Base-by-base conservation (phyloP, 2,888 invertebrate species). In the Chrysotoxum bicinctum region DNA sequence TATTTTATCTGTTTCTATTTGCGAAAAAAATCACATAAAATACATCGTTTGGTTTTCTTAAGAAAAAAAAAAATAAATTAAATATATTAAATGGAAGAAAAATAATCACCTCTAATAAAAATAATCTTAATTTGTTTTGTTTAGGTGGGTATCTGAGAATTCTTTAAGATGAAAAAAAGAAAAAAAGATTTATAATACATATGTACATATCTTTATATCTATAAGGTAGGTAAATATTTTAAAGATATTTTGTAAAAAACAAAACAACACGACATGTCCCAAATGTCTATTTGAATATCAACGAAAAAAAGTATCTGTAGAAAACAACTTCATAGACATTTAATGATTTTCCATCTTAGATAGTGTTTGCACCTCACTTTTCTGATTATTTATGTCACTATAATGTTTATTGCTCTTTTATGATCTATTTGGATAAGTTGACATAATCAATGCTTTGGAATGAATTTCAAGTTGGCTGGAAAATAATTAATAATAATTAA, bases 291-390 rank as follows among this genome's bases (percentile, higher is more conserved):
- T 3, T 54, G 16, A 9, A 9, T 60, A 1, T 62, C 19, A 45
- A 30, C 45, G 12, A 32, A 30, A 10, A 19, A 19, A 14, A 37
- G 1, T 43, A 16, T 35, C 0, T 58, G 2, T n/a, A 6, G 14
- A 30, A 45, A 69, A 68, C 69, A 83, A 79, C 69, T 83, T 56
- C 69, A 79, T 43, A 69, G 37, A 74, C 19, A 62, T 66, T 43
- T 78, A 56, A 43, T 19, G 45, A 50, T 56, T 21, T 30, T 58
- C 21, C 12, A 21, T 21, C 8, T 8, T 37, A 16, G 4, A 1
- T 4, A 4, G 2, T 23, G 23, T 66, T 60, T 68, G 70, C 66
- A 45, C 52, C 75, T 80, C 23, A 58, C 52, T 75, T 75, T 32
- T 50, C 54, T 40, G 32, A 48, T 66, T 32, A 66, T 8, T n/a